A percentile compares a stretch with the other conserved stretches of the same genome.
Conservation (phyloP, 2,888 invertebrate species). For the Drosophila mayaguana region DNA sequence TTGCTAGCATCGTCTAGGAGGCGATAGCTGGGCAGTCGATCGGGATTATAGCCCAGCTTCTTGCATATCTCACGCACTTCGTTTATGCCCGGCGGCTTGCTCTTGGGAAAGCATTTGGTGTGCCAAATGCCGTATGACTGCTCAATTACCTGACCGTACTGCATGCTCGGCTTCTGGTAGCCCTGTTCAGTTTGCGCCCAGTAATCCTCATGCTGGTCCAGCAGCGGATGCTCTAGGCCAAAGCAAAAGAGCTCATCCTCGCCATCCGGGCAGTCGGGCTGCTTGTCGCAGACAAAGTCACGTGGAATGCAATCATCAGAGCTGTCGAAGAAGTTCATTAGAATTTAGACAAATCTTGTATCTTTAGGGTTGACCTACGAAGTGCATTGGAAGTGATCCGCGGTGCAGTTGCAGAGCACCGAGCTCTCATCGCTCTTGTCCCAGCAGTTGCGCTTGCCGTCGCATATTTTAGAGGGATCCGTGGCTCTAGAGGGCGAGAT, state of each 20-base stretch:
- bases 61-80: conserved; percentile 87
- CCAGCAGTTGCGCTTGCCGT: conserved; percentile 91
- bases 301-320: conserved; percentile 88
- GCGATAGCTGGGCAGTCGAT: conserved; percentile 80
- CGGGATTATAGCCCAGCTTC: conserved; percentile 87
- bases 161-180: conserved; percentile 60
- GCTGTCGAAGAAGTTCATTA: conserved; percentile 47
- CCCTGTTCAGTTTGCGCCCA: conserved; percentile 22
- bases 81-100: conserved; percentile 86
- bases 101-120: conserved; percentile 88
- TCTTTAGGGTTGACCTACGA: conserved; percentile 83
- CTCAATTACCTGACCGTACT: conserved; percentile 89
- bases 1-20: conserved; percentile 80
- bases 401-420: conserved; percentile 87
- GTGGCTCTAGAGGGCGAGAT: conserved; percentile 85
- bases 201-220: conserved; percentile 42
- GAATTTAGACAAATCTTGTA: not conserved
- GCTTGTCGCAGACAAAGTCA: conserved; percentile 92
- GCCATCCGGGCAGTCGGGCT: conserved; percentile 89
- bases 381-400: conserved; percentile 86
- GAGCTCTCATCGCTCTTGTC: conserved; percentile 92
- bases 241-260: conserved; percentile 90
- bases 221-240: conserved; percentile 84
- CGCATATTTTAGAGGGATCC: conserved; percentile 90
- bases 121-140: conserved; percentile 90